Percentiles rank a stretch among this genome's conserved stretches.
These are phyloP conservation scores for Conchocele bisecta DNA, from an alignment of 2,888 invertebrate species.

Conservation along the genomic window DNA sequence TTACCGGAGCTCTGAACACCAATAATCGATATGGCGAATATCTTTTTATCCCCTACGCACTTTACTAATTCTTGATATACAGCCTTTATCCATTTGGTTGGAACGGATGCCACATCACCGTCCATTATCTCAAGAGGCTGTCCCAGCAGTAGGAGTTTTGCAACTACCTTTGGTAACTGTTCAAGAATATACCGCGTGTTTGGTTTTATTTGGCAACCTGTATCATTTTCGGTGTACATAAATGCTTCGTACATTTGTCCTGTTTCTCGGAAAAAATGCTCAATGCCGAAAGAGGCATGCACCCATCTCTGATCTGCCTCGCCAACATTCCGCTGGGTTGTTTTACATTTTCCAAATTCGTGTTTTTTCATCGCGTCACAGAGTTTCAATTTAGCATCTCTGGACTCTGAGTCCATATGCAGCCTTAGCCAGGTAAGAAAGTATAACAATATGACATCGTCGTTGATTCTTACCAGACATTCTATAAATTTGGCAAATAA, in stretches of 20 bases:
- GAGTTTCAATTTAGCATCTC: not conserved
- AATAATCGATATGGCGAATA: conserved; percentile 29
- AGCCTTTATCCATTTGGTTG: conserved; percentile 20
- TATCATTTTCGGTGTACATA: not conserved
- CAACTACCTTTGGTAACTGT: conserved; percentile 10
- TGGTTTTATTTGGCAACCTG: not conserved
- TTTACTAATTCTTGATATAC: conserved; percentile 3
- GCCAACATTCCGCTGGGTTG: not conserved
- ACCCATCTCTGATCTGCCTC: not conserved
- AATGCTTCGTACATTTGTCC: conserved; percentile 35
- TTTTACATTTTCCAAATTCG: not conserved
- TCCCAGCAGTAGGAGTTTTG: conserved; percentile 19
- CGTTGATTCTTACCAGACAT: not conserved
- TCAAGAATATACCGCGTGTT: not conserved
- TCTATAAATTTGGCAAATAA: not conserved
- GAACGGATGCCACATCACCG: conserved; percentile 31
- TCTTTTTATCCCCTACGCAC: not conserved
- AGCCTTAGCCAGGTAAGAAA: not conserved
- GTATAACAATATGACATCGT: not conserved
- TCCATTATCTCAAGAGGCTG: conserved; percentile 44
- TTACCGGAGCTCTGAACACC: conserved; percentile 54
- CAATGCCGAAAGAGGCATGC: conserved; percentile 18
- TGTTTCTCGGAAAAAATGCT: conserved; percentile 33
- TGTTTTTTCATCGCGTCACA: not conserved
- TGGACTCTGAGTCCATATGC: not conserved